Conservation (phyloP, 2,797 vertebrate genomes). For the Galagoides demidoff region DNA sequence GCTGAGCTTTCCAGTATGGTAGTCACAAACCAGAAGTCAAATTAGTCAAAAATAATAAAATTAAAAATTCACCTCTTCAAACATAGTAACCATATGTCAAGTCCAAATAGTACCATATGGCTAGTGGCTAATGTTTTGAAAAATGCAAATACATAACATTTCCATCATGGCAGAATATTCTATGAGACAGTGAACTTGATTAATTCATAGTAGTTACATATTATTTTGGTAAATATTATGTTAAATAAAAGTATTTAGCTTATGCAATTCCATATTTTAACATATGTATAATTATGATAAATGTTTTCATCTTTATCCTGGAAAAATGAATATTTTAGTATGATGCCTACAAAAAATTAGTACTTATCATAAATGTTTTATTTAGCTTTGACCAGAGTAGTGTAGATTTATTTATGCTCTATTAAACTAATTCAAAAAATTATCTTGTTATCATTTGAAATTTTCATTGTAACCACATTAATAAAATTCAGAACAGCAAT, state of each 20-base stretch:
- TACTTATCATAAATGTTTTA: not conserved
- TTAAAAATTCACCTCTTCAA: constrained; percentile 11
- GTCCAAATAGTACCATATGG: not conserved
- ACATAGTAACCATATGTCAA: not conserved
- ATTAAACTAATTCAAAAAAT: not conserved
- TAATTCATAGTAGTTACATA: not conserved
- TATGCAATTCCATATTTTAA: not conserved
- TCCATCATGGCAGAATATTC: not conserved
- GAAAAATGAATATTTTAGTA: not conserved
- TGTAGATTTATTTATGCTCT: not conserved
- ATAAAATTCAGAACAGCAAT: not conserved
- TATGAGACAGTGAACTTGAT: not conserved
- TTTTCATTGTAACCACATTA: not conserved
- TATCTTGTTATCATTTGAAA: not conserved
- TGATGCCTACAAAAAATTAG: not conserved
- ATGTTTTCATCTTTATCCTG: not conserved
- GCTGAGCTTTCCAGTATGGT: not conserved
- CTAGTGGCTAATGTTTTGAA: not conserved
- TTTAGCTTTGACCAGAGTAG: not conserved
- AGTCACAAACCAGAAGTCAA: not conserved
- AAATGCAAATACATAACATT: not conserved
- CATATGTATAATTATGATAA: not conserved
- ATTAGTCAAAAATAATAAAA: constrained; percentile 32
- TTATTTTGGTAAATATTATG: not conserved
- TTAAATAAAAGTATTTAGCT: not conserved